Percentiles rank a stretch among this genome's conserved stretches.
Conservation (phyloP, 2,113 vertebrate species). For the Anas platyrhynchos region DNA sequence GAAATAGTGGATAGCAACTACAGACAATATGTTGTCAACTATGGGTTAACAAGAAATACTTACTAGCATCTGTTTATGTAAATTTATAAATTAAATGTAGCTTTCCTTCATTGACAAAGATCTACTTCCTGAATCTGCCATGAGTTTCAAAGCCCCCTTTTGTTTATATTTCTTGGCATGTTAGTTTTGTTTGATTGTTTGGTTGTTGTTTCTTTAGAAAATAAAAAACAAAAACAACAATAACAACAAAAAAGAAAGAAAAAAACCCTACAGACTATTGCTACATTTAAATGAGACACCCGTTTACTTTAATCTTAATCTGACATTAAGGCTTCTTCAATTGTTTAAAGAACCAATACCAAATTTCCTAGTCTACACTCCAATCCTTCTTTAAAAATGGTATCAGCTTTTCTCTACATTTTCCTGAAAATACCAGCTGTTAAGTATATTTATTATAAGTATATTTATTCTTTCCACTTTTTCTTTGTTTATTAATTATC, state of each 20-base stretch:
- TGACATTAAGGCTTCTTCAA: not conserved
- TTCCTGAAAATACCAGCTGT: not conserved
- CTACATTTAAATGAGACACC: not conserved
- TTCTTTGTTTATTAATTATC: not conserved
- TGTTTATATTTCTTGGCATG: not conserved
- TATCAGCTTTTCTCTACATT: not conserved
- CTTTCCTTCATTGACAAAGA: not conserved
- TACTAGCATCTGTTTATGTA: not conserved
- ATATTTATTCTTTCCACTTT: not conserved
- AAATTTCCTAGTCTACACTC: not conserved
- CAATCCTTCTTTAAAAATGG: not conserved
- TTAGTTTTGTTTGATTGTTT: not conserved
- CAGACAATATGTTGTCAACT: not conserved
- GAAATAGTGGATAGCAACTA: not conserved
- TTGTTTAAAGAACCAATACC: not conserved
- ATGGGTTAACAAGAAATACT: not conserved
- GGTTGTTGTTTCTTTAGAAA: not conserved
- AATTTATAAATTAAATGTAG: not conserved
- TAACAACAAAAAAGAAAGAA: too few species aligned
- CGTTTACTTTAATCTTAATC: not conserved
- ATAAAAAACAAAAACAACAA: not conserved
- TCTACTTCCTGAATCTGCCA: not conserved
- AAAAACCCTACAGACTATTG: not conserved
- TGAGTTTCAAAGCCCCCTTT: not conserved
- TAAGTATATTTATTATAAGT: not conserved